Percentiles rank a stretch among this genome's conserved stretches.
These are phyloP conservation scores for Gobio gobio DNA, from an alignment of 2,113 vertebrate genomes.

Conservation along the genomic window DNA sequence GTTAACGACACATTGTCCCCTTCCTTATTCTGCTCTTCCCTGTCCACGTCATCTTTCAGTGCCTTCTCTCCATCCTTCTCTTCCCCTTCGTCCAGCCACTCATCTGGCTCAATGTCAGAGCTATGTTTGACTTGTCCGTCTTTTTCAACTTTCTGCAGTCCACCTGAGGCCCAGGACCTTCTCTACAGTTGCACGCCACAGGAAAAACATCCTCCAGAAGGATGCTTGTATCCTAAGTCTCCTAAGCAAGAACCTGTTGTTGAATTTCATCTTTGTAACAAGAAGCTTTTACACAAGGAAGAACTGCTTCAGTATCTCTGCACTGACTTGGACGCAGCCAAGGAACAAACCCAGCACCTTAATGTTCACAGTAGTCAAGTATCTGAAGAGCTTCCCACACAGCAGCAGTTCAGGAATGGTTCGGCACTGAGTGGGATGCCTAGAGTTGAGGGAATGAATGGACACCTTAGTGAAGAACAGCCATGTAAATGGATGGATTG, in stretches of 20 bases:
- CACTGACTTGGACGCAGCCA: constrained; percentile 1
- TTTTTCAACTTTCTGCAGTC: constrained; percentile 56
- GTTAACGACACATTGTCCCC: constrained; percentile 58
- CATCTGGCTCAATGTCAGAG: constrained; percentile 64
- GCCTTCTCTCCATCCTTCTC: constrained; percentile 60
- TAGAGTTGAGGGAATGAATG: neutral
- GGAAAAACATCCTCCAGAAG: constrained; percentile 59
- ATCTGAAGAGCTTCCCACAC: neutral
- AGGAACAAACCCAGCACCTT: constrained; percentile 29
- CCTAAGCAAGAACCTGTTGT: constrained; percentile 88
- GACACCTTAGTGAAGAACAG: constrained; percentile 66
- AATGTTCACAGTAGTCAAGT: constrained; percentile 20
- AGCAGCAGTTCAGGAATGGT: neutral
- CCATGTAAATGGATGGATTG: constrained; percentile 93
- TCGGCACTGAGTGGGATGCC: neutral
- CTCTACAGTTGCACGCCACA: constrained; percentile 63
- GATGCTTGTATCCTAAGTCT: constrained; percentile 71
- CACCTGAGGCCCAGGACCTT: constrained; percentile 54
- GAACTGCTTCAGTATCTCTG: constrained; percentile 51
- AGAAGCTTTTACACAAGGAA: constrained; percentile 77
- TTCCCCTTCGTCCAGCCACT: constrained; percentile 70
- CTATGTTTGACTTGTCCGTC: constrained; percentile 46
- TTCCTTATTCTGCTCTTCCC: constrained; percentile 47
- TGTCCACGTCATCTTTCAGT: constrained; percentile 3
- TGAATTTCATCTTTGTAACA: constrained; percentile 78